Conservation (phyloP, 2,113 vertebrate genomes). For the Anarhynchus alexandrinus region DNA sequence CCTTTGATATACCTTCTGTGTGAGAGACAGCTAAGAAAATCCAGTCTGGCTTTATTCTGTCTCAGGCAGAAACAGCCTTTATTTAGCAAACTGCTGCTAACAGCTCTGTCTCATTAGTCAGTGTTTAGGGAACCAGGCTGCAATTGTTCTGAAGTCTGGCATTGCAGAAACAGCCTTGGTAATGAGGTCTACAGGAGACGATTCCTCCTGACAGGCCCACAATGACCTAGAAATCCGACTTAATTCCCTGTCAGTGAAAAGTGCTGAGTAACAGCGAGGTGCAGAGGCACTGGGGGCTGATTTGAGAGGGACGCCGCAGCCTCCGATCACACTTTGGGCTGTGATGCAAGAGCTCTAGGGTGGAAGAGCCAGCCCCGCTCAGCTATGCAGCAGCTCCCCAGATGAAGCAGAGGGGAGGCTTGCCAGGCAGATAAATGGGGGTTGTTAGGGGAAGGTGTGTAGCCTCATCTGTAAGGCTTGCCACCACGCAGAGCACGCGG, state of each 20-base stretch:
- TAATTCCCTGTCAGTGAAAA: slow-evolving; percentile 58
- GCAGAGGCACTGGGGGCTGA: background rate
- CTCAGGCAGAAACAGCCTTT: slow-evolving; percentile 46
- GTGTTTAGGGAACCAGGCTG: slow-evolving; percentile 55
- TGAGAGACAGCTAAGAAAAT: slow-evolving; percentile 27
- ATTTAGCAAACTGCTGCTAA: slow-evolving; percentile 53
- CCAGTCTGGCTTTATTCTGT: slow-evolving; percentile 32
- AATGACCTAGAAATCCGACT: slow-evolving; percentile 66
- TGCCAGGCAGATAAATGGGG: background rate
- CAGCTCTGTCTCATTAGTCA: slow-evolving; percentile 60
- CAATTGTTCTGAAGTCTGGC: slow-evolving; percentile 57
- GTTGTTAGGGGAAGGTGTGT: background rate
- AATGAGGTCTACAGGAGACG: slow-evolving; percentile 58
- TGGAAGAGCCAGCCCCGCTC: background rate
- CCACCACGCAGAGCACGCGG: accelerated
- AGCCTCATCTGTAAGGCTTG: background rate
- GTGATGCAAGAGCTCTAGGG: background rate
- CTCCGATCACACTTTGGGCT: background rate
- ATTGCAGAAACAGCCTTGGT: slow-evolving; percentile 43
- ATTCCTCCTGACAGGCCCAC: slow-evolving; percentile 65
- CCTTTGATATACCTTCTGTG: slow-evolving; percentile 30
- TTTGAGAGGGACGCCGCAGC: background rate
- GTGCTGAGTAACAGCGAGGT: slow-evolving; percentile 57
- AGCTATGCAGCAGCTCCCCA: background rate
- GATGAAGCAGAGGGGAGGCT: background rate